These are phyloP conservation scores for Cricetomys ansorgei DNA, from an alignment of 2,113 vertebrate species.

Conservation along the genomic window DNA sequence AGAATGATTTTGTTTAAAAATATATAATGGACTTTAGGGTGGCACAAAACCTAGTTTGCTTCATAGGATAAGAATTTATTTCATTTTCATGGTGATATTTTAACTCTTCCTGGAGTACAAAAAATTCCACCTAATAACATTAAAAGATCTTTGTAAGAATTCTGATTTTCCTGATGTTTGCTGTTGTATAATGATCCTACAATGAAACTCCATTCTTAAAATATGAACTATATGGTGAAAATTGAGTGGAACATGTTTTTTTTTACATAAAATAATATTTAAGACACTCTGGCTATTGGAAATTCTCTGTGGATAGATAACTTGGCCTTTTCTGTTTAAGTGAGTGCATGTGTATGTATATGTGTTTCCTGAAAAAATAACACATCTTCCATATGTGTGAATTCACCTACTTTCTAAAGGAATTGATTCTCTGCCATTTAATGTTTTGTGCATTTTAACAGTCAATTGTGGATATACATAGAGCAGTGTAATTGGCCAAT, in stretches of 20 bases:
- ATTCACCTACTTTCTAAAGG: background rate
- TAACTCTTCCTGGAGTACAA: background rate
- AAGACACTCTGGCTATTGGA: background rate
- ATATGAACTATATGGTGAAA: no score
- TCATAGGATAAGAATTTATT: background rate
- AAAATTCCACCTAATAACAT: background rate
- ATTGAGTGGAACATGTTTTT: background rate
- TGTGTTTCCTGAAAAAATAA: background rate
- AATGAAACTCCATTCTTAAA: background rate
- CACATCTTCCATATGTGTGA: background rate
- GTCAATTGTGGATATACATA: background rate
- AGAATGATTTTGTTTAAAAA: background rate
- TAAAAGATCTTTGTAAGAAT: background rate
- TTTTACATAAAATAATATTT: background rate
- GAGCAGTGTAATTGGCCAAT: accelerated
- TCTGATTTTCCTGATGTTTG: background rate
- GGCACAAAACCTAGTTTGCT: background rate
- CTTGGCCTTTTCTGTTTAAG: background rate
- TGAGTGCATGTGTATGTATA: accelerated
- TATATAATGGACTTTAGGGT: background rate
- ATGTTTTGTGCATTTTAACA: background rate
- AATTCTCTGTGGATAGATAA: background rate
- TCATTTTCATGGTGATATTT: background rate
- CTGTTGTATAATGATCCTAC: background rate
- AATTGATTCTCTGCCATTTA: background rate